Percentiles rank a stretch among this genome's conserved stretches.
These are phyloP conservation scores for Eurystomus glaucurus DNA, from an alignment of 2,797 vertebrate genomes.

Conservation along the genomic window DNA sequence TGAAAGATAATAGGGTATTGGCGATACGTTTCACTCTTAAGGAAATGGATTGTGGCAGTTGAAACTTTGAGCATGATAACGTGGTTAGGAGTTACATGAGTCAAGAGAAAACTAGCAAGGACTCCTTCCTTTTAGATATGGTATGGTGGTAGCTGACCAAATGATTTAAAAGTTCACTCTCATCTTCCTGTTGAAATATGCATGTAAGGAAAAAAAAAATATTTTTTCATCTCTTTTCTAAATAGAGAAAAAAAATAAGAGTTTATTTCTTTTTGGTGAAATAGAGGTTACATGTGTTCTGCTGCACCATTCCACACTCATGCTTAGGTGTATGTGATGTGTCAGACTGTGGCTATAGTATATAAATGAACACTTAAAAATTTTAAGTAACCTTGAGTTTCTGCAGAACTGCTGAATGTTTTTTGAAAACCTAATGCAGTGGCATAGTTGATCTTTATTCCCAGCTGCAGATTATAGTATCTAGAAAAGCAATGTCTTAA, in stretches of 20 bases:
- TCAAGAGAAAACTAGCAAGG: not conserved
- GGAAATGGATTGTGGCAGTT: not conserved
- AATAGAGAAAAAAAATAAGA: not conserved
- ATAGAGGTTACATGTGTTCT: not conserved
- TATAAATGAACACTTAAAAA: not conserved
- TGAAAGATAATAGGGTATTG: not conserved
- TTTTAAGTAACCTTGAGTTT: not conserved
- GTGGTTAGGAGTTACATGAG: not conserved
- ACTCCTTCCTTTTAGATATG: not conserved
- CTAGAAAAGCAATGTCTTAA: not conserved
- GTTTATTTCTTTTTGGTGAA: not conserved
- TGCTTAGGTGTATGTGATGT: not conserved
- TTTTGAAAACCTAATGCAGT: not conserved
- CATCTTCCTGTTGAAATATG: not conserved
- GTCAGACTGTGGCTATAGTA: not conserved
- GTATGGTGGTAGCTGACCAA: not conserved
- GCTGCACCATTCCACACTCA: not conserved
- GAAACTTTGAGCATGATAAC: not conserved
- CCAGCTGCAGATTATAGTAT: not conserved
- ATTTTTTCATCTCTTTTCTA: not conserved
- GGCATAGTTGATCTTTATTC: not conserved
- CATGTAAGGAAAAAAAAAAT: not conserved
- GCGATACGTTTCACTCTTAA: not conserved
- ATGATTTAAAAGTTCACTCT: not conserved
- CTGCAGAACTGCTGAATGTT: not conserved